Conservation (phyloP, 2,888 invertebrate species). For the Drosophila macrospina region DNA sequence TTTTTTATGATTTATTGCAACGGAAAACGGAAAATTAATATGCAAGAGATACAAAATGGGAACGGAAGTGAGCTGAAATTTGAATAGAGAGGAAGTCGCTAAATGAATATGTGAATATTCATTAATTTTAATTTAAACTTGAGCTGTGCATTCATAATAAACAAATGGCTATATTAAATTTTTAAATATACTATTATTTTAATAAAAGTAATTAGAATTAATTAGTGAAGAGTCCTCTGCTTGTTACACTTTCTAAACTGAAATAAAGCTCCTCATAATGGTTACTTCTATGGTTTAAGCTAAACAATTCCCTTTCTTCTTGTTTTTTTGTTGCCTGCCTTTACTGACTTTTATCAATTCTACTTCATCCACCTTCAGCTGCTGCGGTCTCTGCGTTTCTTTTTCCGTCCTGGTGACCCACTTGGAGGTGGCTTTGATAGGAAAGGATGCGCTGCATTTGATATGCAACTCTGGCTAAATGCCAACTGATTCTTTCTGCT, state of each 20-base stretch:
- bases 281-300: slow-evolving; percentile 4
- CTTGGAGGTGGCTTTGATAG: slow-evolving; percentile 8
- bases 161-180: no score
- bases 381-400: slow-evolving; percentile 29
- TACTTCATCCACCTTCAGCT: slow-evolving; percentile 21
- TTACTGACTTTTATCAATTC: slow-evolving; percentile 47
- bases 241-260: not conserved
- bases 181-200: no score
- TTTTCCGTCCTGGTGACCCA: slow-evolving; percentile 48
- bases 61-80: slow-evolving; percentile 1
- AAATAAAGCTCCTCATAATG: slow-evolving; percentile 15
- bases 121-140: slow-evolving; percentile 11
- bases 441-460: slow-evolving; percentile 45
- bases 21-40: slow-evolving; percentile 54
- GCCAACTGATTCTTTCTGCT: slow-evolving; percentile 64
- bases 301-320: not conserved
- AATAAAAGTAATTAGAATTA: no score
- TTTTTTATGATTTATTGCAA: slow-evolving; percentile 56
- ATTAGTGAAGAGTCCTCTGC: no score
- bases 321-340: slow-evolving; percentile 7
- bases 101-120: not conserved
- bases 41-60: slow-evolving; percentile 8
- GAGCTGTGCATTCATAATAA: not conserved
- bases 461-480: slow-evolving; percentile 65
- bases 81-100: not conserved